These are phyloP conservation scores for Sesamia nonagrioides DNA, from an alignment of 1,140 invertebrate species.

Conservation along the genomic window DNA sequence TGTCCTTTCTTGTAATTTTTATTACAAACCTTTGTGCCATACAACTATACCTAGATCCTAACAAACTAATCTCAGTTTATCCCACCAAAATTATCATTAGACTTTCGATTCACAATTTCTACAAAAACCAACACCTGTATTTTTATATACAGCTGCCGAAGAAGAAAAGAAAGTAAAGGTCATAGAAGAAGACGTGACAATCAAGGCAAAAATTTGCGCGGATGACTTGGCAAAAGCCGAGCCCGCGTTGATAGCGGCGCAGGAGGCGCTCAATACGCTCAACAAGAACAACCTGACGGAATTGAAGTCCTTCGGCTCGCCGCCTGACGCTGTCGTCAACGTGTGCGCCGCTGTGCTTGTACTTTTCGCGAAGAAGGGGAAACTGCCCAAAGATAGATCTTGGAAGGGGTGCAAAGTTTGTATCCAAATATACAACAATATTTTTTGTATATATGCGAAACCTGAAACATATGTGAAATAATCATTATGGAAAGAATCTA, in stretches of 20 bases:
- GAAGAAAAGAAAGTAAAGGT: conserved; percentile 97
- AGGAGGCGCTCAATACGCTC: conserved; percentile 96
- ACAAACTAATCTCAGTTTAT: no score
- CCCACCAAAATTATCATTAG: neutral
- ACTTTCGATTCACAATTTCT: neutral
- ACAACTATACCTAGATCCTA: no score
- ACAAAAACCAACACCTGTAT: neutral
- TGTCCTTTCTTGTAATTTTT: no score
- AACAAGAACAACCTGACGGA: conserved; percentile 98
- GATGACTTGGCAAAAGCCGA: conserved; percentile 96
- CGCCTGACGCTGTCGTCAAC: conserved; percentile 94
- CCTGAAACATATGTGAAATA: no score
- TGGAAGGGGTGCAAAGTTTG: conserved; percentile 96
- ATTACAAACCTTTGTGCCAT: no score
- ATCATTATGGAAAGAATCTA: no score
- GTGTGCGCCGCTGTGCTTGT: conserved; percentile 96
- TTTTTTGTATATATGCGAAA: no score
- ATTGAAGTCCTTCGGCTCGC: conserved; percentile 96
- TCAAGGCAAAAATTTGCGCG: conserved; percentile 95
- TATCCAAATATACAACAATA: neutral
- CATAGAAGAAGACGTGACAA: conserved; percentile 95
- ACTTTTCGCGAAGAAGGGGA: conserved; percentile 94
- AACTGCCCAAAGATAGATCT: conserved; percentile 96
- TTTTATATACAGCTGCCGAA: conserved; percentile 88
- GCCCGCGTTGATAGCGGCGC: conserved; percentile 95